A percentile compares a stretch with the other conserved stretches of the same genome.
phyloP scores from a whole-genome alignment of 2,113 vertebrate species.

The Phaetusa simplex region DNA sequence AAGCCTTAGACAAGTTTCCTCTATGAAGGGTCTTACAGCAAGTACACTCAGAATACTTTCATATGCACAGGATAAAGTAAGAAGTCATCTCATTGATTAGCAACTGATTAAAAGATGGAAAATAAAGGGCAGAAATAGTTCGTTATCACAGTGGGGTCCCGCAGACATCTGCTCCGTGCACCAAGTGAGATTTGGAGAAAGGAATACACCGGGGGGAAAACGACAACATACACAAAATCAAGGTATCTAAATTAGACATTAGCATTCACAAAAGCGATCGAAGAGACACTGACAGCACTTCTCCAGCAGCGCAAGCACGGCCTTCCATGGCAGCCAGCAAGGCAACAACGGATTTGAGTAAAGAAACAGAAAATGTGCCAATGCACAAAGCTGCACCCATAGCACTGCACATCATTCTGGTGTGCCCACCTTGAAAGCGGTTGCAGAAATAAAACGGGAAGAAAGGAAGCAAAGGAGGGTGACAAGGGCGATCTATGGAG shows the following conservation, averaged over 20 bases:
- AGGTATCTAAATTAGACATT: neutral
- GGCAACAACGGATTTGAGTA: accelerated
- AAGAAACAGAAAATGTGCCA: neutral
- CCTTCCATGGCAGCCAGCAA: neutral
- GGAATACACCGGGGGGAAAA: accelerated
- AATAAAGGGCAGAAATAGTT: slow-evolving; percentile 4
- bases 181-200: neutral
- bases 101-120: slow-evolving; percentile 9
- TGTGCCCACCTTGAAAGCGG: accelerated
- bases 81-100: neutral
- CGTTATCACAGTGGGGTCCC: neutral
- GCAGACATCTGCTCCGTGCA: neutral
- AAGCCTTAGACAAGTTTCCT: neutral
- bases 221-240: accelerated
- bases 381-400: neutral
- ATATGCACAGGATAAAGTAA: neutral
- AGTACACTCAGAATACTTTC: neutral
- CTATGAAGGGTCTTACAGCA: accelerated
- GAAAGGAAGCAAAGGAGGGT: neutral
- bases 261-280: neutral
- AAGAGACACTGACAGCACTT: neutral
- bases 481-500: neutral
- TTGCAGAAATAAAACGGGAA: neutral
- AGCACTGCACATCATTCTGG: neutral
- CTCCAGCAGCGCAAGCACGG: accelerated